Base-by-base conservation (phyloP, 1,140 invertebrate species). In the Coelopa frigida region DNA sequence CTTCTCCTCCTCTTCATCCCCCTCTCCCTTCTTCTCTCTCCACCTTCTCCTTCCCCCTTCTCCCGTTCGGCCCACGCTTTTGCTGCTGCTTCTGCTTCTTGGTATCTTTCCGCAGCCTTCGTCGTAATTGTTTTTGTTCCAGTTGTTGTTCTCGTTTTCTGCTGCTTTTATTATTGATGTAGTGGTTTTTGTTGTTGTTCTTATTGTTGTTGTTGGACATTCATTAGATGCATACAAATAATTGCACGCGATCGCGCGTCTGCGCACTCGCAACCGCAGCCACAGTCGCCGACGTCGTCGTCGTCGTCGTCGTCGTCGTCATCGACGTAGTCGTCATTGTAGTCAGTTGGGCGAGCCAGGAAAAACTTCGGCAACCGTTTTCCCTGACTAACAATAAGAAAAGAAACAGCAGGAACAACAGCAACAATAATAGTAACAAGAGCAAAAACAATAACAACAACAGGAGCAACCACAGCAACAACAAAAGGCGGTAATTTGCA, bases 161-260 rank as follows among this genome's bases (percentile, higher is more conserved):
- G 26, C 18, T 35, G 14, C 12, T 12, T 39, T 22, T 14, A 23
- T 22, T 5, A 7, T 15, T 26, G 22, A 6, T 41, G 7, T 7
- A 41, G 20, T 17, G 17, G 23, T 26, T n/a, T 41, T 26, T 17
- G 15, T 24, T 26, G 26, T 26, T 12, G 39, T 41, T 24, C 15
- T 26, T 41, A 26, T 26, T n/a, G n/a, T n/a, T n/a, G n/a, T n/a
- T n/a, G n/a, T 41, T 41, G 21, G 29, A 41, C 39, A 26, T 10
- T 41, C 22, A 41, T 41, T 41, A 24, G 23, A 1, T 41, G 29
- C 12, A 1, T 41, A 41, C 12, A 41, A 41, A 41, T 41, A 41
- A 27, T 39, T 41, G 39, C 39, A 41, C 39, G 39, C 39, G 39
- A 41, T 26, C 29, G 23, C 22, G 39, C 14, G 39, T 22, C 5